Evolutionary conservation across 2,113 vertebrate genomes (phyloP).

Genomic region (Eretmochelys imbricata): DNA sequence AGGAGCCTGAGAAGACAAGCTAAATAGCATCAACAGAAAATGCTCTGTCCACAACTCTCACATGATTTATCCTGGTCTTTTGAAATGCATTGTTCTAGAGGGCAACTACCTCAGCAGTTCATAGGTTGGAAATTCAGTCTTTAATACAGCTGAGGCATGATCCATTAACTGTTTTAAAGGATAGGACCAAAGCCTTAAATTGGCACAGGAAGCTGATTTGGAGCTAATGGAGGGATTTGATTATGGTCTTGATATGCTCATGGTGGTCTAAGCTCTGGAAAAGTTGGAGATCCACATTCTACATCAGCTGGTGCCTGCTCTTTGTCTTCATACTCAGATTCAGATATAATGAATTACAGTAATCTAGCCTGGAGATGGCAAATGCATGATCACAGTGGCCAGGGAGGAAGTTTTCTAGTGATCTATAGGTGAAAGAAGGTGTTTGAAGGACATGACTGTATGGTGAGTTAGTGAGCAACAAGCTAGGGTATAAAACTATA

Average conservation of each 20-base stretch:
- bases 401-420: background rate
- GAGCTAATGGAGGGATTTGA: background rate
- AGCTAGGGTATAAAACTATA: background rate
- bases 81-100: background rate
- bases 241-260: background rate
- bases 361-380: background rate
- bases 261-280: background rate
- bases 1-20: background rate
- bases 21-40: background rate
- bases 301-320: background rate
- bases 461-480: background rate
- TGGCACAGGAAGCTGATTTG: background rate
- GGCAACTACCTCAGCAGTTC: background rate
- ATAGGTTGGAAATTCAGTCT: background rate
- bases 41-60: background rate
- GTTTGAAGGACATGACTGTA: background rate
- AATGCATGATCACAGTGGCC: background rate
- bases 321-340: background rate
- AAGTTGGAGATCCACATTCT: background rate
- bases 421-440: background rate
- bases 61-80: background rate
- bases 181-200: background rate
- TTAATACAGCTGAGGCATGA: background rate
- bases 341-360: background rate
- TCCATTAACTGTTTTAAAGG: background rate